Base-by-base conservation (phyloP, 2,797 vertebrate species). In the Knipowitschia caucasica region DNA sequence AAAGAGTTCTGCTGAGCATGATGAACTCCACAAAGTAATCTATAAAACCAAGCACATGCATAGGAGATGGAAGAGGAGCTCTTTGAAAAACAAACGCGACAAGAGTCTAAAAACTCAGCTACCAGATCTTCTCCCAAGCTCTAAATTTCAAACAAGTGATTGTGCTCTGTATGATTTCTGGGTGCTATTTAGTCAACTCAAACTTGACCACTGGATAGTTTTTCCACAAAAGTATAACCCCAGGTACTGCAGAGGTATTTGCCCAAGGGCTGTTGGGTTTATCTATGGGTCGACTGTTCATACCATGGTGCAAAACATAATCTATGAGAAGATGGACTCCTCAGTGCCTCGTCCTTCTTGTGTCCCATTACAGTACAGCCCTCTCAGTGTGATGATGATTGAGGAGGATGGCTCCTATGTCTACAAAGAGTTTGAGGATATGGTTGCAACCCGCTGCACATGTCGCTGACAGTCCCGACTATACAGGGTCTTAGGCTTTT, bases 381-480 rank as follows among this genome's bases (percentile, higher is more conserved):
- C 95, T 0, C 68, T 99, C 56, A 98, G 95, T 5, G 93, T 99
- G 49, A 84, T 98, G 59, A 93, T 93, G 57, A 82, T 95, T 5
- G 94, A 98, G 76, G 89, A 92, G 0, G 95, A 96, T 0, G 92
- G 93, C 56, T 98, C 95, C 34, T 94, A 96, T 0, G 91, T 89
- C 56, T 96, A 96, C 73, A 97, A 96, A 64, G 95, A 98, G 70
- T 98, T 96, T 5, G 92, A 94, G 60, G 92, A 99, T 24, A 98
- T 99, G 97, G 91, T 98, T 4, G 97, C 95, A 3, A 98, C 92
- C 0, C 88, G 77, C 52, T 99, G 96, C 73, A 98, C 96, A 3
- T 98, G 97, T 71, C 94, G 94, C 25, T 98, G 80, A 85, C 26
- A 25, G 20, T 50, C 21, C 62, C n/a, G 25, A 14, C 50, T 47